These are phyloP conservation scores for Mesopsocus fuscifrons DNA, from an alignment of 2,888 invertebrate genomes.

Conservation along the genomic window DNA sequence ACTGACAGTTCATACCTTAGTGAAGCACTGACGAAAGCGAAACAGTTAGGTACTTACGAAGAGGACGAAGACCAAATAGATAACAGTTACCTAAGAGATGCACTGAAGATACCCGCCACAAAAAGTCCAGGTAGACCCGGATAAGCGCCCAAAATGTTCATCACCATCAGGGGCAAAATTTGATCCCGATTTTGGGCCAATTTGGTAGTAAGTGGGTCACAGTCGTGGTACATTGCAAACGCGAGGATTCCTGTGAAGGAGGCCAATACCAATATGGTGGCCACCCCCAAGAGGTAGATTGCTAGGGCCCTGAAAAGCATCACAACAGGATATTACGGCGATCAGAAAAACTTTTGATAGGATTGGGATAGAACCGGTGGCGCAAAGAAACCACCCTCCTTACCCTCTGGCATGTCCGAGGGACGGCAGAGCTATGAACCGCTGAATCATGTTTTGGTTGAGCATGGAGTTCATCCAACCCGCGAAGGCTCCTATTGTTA, in stretches of 20 bases:
- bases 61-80: no score
- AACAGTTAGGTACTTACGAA: no score
- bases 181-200: conserved; percentile 56
- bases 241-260: not conserved
- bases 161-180: conserved; percentile 61
- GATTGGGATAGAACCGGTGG: no score
- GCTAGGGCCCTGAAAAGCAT: not conserved
- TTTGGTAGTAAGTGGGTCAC: conserved; percentile 4
- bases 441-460: conserved; percentile 14
- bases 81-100: conserved; percentile 71
- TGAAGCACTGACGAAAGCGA: no score
- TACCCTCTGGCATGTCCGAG: conserved; percentile 12
- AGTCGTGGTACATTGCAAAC: not conserved
- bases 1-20: no score
- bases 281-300: not conserved
- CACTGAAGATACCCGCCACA: conserved; percentile 79
- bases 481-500: conserved; percentile 13
- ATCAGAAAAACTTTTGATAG: no score
- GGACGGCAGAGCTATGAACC: conserved; percentile 14
- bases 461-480: conserved; percentile 12
- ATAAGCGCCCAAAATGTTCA: conserved; percentile 58
- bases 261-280: not conserved
- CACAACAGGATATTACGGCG: not conserved
- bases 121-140: conserved; percentile 75
- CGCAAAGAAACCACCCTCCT: no score